Evolutionary conservation across 2,888 invertebrate species (phyloP).

Genomic region (Choreutis nemorana): DNA sequence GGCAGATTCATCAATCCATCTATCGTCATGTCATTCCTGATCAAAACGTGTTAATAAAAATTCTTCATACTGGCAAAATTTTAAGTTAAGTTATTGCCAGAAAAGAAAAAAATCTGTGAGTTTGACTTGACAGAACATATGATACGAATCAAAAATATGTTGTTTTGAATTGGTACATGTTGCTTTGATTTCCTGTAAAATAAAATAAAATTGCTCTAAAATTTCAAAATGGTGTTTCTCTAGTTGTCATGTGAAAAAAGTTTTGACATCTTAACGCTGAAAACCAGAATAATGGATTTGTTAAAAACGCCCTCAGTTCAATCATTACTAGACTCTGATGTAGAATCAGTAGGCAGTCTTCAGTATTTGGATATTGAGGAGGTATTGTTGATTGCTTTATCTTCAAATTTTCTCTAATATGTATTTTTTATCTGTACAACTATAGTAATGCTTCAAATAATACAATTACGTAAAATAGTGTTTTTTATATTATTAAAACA

Average conservation of each 20-base stretch:
- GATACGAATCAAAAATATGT: neutral
- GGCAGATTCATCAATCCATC: too few species aligned
- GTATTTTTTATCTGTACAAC: constrained; percentile 1
- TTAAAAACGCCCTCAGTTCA: constrained; percentile 57
- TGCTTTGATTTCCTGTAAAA: neutral
- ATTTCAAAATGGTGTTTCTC: too few species aligned
- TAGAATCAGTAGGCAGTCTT: constrained; percentile 74
- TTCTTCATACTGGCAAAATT: too few species aligned
- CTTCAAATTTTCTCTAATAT: neutral
- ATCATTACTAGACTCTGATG: constrained; percentile 70
- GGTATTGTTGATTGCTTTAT: constrained; percentile 37
- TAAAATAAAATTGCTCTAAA: neutral
- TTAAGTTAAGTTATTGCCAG: too few species aligned
- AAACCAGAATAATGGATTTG: constrained; percentile 42
- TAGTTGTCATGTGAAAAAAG: too few species aligned
- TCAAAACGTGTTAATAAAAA: too few species aligned
- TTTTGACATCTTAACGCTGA: too few species aligned
- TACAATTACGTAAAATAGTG: too few species aligned
- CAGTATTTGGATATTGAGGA: constrained; percentile 75
- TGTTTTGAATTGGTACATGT: neutral
- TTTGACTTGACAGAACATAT: neutral
- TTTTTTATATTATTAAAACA: too few species aligned
- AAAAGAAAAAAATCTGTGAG: too few species aligned
- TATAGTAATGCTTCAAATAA: too few species aligned
- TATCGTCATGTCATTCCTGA: too few species aligned